Evolutionary conservation across 1,140 invertebrate species (phyloP), one percentile per base, ranked within the genome.

Genomic region (Anoplolepis gracilipes): DNA sequence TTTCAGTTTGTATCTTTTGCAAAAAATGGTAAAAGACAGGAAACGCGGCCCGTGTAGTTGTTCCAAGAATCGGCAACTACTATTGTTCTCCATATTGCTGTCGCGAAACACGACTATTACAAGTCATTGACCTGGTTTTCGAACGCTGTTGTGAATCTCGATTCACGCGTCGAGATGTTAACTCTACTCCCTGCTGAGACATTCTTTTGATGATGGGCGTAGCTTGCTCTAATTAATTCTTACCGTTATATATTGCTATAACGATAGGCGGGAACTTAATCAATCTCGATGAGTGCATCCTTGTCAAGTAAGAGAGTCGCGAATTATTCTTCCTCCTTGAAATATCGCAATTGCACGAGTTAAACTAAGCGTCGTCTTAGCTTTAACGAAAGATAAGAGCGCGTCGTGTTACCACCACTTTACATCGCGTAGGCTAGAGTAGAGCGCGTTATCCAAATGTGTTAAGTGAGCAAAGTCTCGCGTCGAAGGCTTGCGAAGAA

Each of bases 51-150:
- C 13, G n/a, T 30, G 25, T 72, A 59, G 55, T 33, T 61, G 53
- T 82, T 82, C 67, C 67, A 22, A 28, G 67, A 82, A 81, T 81
- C 65, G 78, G 30, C 77, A 42, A 19, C 53, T 42, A 30, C 78
- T 81, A 81, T 81, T 82, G 78, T 82, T 82, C 78, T 46, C 36
- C 67, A 82, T 59, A 59, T 69, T 33, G 33, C 78, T 72, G 67
- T 82, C 67, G 67, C 53, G 78, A 82, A 82, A 82, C 28, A 25
- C 53, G 78, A 61, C 78, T 82, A 73, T 82, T 82, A 82, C 67
- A 7, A 82, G 78, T 82, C 78, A 82, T 82, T 82, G 78, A 82
- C 78, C 78, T 2, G 78, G 13, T 82, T 82, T 72, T 82, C 78
- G 33, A 42, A 36, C 78, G 78, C 49, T 46, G 53, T n/a, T 64